Evolutionary conservation across 1,140 invertebrate species (phyloP), one percentile per base, ranked within the genome.

Genomic region (Pectinophora gossypiella): DNA sequence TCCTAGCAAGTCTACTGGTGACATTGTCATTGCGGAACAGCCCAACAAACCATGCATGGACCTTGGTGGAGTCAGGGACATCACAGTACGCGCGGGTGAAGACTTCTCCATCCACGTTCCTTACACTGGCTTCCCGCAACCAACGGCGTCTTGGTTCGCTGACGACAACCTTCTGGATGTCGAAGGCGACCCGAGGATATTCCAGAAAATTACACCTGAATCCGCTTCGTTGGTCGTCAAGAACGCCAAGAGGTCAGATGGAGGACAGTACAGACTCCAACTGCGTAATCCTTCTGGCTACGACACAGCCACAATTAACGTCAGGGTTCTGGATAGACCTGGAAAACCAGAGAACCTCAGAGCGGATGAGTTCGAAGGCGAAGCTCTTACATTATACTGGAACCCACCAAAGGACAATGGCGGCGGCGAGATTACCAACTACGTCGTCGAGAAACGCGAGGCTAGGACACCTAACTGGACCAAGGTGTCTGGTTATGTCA

Each of bases 21-120:
- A 92, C 35, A 93, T 99, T 56, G 90, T 93, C 20, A 95, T 97
- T 58, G 96, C 97, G 77, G 97, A 99, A 89, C 96, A 99, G 84
- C 95, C 98, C 0, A 98, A 98, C 78, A 98, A 98, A 85, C 98
- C 98, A 15, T 92, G 94, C 64, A 95, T 99, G 91, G 97, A 99
- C 76, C 90, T 98, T 40, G 93, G 95, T 44, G 94, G 94, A 18
- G 92, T 99, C 4, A 94, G 97, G 27, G 98, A 99, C 75, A 98
- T 99, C 63, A 97, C 95, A 13, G 97, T 99, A 3, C 92, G 97
- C 58, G 98, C 98, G 56, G 98, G 98, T 48, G 97, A 99, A 89
- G 96, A 98, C 76, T 99, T 99, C 88, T 95, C 94, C 47, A 97
- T 99, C 73, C 94, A 97, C 68, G 94, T 99, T 19, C 97, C 98